Evolutionary conservation across 2,797 vertebrate genomes (phyloP).

Genomic region (Apogon hyalosoma): DNA sequence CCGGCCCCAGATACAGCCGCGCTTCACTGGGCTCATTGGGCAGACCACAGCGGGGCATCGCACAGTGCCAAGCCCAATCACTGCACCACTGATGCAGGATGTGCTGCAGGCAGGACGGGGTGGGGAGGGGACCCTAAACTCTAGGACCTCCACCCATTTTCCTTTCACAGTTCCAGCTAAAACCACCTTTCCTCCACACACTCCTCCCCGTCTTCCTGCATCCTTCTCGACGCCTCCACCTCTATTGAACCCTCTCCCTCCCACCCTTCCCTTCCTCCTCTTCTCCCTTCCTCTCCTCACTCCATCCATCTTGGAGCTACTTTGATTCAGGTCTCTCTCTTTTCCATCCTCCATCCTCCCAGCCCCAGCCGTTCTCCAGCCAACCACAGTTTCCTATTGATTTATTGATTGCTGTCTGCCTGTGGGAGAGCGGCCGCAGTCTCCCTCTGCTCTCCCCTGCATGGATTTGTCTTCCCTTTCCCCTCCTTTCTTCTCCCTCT

Average conservation of each 20-base stretch:
- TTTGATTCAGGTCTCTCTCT: conserved; percentile 91
- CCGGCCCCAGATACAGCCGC: conserved; percentile 72
- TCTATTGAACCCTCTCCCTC: conserved; percentile 80
- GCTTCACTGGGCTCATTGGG: conserved; percentile 83
- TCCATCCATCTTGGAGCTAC: conserved; percentile 94
- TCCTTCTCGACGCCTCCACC: conserved; percentile 55
- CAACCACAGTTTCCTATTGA: conserved; percentile 97
- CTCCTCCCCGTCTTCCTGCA: conserved; percentile 54
- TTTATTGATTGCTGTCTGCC: conserved; percentile 98
- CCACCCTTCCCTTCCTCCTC: conserved; percentile 28
- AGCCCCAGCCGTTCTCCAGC: conserved; percentile 91
- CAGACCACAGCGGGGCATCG: conserved; percentile 75
- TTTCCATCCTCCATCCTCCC: conserved; percentile 81
- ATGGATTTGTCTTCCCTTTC: conserved; percentile 91
- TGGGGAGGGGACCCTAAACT: conserved; percentile 62
- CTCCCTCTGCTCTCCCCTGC: conserved; percentile 89
- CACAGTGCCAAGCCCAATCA: conserved; percentile 76
- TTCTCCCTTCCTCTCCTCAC: conserved; percentile 81
- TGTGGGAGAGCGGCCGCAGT: conserved; percentile 92
- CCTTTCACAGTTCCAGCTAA: conserved; percentile 49
- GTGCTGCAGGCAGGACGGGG: conserved; percentile 61
- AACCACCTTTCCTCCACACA: conserved; percentile 79
- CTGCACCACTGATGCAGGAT: conserved; percentile 72
- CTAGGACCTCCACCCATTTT: conserved; percentile 64
- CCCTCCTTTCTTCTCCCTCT: conserved; percentile 78